Conservation (phyloP, 2,888 invertebrate species). For the Agonopterix subpropinquella region DNA sequence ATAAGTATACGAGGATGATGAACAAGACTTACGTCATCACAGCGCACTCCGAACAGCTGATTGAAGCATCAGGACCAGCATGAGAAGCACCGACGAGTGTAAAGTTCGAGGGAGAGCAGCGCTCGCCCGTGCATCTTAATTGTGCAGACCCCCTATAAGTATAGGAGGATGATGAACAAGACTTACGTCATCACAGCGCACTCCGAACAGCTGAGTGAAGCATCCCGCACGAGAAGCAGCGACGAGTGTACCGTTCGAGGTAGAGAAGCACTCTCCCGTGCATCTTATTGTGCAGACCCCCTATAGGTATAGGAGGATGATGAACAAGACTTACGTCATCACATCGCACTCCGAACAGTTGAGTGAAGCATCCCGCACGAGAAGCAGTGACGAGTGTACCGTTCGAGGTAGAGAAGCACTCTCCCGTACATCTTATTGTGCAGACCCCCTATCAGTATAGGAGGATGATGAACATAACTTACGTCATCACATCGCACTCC, state of each 20-base stretch:
- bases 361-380: too few relatives aligned
- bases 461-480: constrained; percentile 9
- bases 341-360: too few relatives aligned
- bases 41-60: constrained; percentile 49
- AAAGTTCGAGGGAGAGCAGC: constrained; percentile 73
- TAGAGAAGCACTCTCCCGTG: constrained; percentile 76
- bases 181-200: constrained; percentile 42
- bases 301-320: too few relatives aligned
- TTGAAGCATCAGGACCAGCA: constrained; percentile 76
- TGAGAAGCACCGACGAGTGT: constrained; percentile 70
- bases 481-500: constrained; percentile 48
- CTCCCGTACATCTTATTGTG: too few relatives aligned
- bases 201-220: constrained; percentile 62
- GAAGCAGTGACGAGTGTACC: too few relatives aligned
- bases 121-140: constrained; percentile 77
- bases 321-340: too few relatives aligned
- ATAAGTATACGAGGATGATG: too few relatives aligned
- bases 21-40: constrained; percentile 33
- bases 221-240: constrained; percentile 65
- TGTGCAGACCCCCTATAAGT: constrained; percentile 22
- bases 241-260: constrained; percentile 60
- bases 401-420: too few relatives aligned
- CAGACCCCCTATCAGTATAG: too few relatives aligned
- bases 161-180: constrained; percentile 12
- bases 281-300: constrained; percentile 57